A percentile compares a stretch with the other conserved stretches of the same genome.
These are phyloP conservation scores for Drosophila teissieri DNA, from an alignment of 1,140 invertebrate genomes.

Conservation along the genomic window DNA sequence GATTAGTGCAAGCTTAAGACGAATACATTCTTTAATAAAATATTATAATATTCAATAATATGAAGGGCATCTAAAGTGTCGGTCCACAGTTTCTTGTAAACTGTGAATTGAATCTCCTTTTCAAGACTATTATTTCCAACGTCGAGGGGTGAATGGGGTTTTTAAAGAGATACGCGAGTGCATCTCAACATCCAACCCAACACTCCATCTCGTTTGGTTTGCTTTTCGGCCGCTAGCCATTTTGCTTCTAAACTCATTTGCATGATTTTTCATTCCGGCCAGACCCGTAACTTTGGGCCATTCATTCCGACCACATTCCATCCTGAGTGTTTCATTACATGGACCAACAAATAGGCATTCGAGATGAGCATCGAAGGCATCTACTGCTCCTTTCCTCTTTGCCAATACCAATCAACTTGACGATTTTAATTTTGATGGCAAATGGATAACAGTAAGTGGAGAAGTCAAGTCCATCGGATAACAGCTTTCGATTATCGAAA, in stretches of 20 bases:
- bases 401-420: conserved; percentile 41
- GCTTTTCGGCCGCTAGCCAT: conserved; percentile 38
- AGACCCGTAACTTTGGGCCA: conserved; percentile 16
- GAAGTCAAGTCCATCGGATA: conserved; percentile 5
- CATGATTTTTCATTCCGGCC: conserved; percentile 63
- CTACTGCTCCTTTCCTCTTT: conserved; percentile 11
- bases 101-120: conserved; percentile 55
- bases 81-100: neutral
- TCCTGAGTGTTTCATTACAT: conserved; percentile 44
- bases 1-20: no score
- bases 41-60: no score
- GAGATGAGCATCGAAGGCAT: conserved; percentile 26
- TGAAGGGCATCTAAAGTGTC: neutral
- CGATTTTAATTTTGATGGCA: conserved; percentile 38
- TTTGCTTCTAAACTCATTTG: conserved; percentile 72
- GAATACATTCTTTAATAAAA: no score
- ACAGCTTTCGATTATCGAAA: neutral
- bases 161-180: conserved; percentile 20
- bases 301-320: neutral
- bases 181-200: conserved; percentile 11
- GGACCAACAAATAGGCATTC: conserved; percentile 38
- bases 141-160: neutral
- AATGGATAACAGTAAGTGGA: conserved; percentile 15
- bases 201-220: conserved; percentile 2
- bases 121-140: conserved; percentile 63